Evolutionary conservation across 2,888 invertebrate genomes (phyloP).

Genomic region (Neoscelio sp.): DNA sequence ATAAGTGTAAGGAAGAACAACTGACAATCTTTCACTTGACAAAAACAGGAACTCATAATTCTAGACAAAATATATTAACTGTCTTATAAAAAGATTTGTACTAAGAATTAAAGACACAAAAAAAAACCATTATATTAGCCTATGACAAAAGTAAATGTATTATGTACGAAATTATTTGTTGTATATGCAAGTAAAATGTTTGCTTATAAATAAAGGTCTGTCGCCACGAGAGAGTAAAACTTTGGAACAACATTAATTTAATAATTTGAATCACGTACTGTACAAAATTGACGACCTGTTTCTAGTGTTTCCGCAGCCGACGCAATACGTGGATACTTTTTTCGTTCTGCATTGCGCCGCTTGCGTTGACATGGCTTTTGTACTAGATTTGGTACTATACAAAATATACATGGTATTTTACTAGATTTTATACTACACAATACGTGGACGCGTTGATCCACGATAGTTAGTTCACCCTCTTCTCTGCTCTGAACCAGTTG

Average conservation of each 20-base stretch:
- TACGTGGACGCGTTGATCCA: slow-evolving; percentile 49
- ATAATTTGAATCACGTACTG: slow-evolving; percentile 40
- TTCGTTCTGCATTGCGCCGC: slow-evolving; percentile 60
- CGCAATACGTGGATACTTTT: slow-evolving; percentile 64
- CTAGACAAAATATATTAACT: background rate
- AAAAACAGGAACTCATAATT: background rate
- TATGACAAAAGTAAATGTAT: background rate
- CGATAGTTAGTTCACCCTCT: slow-evolving; percentile 33
- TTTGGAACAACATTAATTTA: too few relatives aligned
- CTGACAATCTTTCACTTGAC: background rate
- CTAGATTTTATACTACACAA: slow-evolving; percentile 55
- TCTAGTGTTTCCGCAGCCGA: slow-evolving; percentile 57
- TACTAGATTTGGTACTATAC: slow-evolving; percentile 56
- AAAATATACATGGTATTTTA: too few relatives aligned
- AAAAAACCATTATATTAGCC: too few relatives aligned
- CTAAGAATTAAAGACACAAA: background rate
- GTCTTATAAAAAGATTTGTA: background rate
- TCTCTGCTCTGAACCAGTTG: slow-evolving; percentile 62
- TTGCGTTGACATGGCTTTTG: slow-evolving; percentile 59
- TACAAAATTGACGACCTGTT: slow-evolving; percentile 58
- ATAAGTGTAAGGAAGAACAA: background rate
- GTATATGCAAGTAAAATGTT: background rate
- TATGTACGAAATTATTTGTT: slow-evolving; percentile 3
- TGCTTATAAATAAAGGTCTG: background rate
- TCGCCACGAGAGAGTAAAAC: too few relatives aligned